Evolutionary conservation across 1,140 invertebrate species (phyloP), one percentile per base, ranked within the genome.

Genomic region (Trachymyrmex septentrionalis): DNA sequence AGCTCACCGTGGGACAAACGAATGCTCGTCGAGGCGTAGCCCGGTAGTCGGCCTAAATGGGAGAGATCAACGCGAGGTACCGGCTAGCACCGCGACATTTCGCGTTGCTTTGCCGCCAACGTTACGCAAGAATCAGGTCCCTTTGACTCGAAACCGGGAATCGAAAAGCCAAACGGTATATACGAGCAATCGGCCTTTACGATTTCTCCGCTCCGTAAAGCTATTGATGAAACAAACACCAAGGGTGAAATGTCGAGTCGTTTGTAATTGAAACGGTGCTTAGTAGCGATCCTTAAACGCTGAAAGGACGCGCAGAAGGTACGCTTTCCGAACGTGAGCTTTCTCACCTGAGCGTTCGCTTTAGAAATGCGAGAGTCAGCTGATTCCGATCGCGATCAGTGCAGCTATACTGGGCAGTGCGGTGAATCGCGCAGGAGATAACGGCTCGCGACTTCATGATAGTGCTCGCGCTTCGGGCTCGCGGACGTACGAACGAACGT

Each of bases 331-430:
- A 72, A n/a, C 53, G 50, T 14, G 2, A 57, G 38, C 63, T 72
- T n/a, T n/a, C 67, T 16, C 24, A 12, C 19, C 24, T 38, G 67
- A 73, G 69, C 48, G 75, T 14, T 78, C 69, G 80, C 71, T 34
- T 30, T 67, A 77, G 88, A 89, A 72, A 90, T 90, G 88, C 88
- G 88, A 89, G 59, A 86, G 14, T 75, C 69, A 63, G 44, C 69
- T 73, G 80, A 63, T 73, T 48, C 12, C 59, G 85, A 66, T 76
- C 57, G 48, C 71, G 84, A 66, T 12, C 34, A 72, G 84, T 38
- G 87, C 72, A 66, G 24, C 66, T 24, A 72, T 44, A 44, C 12
- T 27, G 72, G 34, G 64, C 63, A 38, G 21, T 55, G 53, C 69
- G 38, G 61, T 73, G 59, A 85, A 73, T 84, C 64, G 27, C 69